A percentile compares a stretch with the other conserved stretches of the same genome.
Evolutionary conservation across 2,113 vertebrate species (phyloP).

Genomic region (Pithys albifrons): DNA sequence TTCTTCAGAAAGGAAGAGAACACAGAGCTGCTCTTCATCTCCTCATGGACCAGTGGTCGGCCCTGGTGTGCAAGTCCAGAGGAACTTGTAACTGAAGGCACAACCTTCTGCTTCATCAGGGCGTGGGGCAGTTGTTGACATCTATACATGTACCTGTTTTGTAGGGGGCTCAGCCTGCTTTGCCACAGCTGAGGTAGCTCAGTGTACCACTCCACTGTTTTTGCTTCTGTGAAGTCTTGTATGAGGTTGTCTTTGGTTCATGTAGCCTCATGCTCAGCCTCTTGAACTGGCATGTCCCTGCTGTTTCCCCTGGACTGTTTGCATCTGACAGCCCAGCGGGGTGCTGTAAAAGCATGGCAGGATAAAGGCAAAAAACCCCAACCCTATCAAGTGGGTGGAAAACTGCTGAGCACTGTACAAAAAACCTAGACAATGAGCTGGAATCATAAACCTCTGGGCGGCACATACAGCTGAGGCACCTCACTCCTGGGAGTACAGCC

Average conservation of each 20-base stretch:
- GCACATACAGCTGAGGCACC: rapidly evolving
- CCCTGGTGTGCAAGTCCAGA: not conserved
- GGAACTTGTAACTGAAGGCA: not conserved
- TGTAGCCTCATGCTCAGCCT: not conserved
- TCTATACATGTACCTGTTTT: not conserved
- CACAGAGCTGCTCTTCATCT: not conserved
- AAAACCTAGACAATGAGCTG: not conserved
- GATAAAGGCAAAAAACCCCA: not conserved
- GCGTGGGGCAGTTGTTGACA: rapidly evolving
- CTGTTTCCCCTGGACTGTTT: not conserved
- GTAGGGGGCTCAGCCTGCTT: not conserved
- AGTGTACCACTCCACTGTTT: not conserved
- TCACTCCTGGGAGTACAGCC: not conserved
- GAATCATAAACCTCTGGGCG: not conserved
- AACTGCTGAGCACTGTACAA: not conserved
- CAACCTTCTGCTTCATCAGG: not conserved
- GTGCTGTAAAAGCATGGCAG: not conserved
- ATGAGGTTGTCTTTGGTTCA: not conserved
- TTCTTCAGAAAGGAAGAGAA: not conserved
- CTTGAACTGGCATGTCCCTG: not conserved
- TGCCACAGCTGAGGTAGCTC: not conserved
- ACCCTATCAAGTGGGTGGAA: not conserved
- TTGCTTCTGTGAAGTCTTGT: not conserved
- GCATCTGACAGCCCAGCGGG: rapidly evolving
- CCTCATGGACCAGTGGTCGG: not conserved